A percentile compares a stretch with the other conserved stretches of the same genome.
Conservation (phyloP, 2,113 vertebrate genomes). For the Rostratula benghalensis region DNA sequence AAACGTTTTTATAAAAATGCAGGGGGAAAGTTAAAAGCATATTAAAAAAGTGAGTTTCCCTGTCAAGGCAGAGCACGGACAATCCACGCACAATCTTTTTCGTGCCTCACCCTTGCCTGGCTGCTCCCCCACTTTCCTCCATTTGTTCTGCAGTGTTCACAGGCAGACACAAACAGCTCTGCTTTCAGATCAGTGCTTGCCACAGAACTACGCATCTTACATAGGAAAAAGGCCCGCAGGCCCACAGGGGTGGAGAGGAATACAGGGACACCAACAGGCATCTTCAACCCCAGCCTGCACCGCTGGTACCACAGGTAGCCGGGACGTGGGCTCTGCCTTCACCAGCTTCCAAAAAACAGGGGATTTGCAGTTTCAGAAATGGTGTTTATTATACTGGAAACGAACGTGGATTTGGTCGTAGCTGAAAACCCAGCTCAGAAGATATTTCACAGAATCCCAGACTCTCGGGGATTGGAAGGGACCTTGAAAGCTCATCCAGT, state of each 20-base stretch:
- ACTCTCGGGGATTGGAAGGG: too few species aligned
- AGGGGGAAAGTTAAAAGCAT: neutral
- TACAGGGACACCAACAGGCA: fast-evolving
- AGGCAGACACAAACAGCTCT: fast-evolving
- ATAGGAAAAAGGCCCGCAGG: neutral
- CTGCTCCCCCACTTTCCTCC: neutral
- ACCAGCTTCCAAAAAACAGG: neutral
- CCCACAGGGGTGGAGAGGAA: fast-evolving
- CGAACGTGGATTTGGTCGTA: neutral
- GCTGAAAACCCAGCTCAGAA: neutral
- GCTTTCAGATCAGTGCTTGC: neutral
- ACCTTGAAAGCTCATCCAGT: too few species aligned
- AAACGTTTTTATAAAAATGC: neutral
- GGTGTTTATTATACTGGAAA: too few species aligned
- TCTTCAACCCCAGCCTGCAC: neutral
- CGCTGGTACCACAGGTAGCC: neutral
- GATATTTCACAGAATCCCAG: too few species aligned
- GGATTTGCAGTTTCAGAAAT: neutral
- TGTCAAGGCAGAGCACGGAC: fast-evolving
- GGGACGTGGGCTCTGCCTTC: too few species aligned
- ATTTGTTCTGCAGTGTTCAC: neutral
- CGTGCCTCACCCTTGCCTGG: neutral
- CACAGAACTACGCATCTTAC: neutral
- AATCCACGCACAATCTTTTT: neutral
- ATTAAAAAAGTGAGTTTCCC: fast-evolving